These are phyloP conservation scores for Morone chrysops DNA, from an alignment of 2,113 vertebrate genomes.

Conservation along the genomic window DNA sequence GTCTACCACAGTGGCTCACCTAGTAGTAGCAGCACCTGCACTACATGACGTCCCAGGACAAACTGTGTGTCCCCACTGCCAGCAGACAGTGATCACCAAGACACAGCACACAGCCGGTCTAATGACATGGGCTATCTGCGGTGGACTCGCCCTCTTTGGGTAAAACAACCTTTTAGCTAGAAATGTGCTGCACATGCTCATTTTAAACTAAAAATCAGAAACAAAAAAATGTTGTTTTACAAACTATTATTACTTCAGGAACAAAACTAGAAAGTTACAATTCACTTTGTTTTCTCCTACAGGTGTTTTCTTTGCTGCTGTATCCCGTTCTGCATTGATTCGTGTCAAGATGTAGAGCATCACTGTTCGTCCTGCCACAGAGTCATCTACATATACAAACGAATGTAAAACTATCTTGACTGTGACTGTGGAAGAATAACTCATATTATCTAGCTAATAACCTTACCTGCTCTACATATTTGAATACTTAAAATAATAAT, in stretches of 20 bases:
- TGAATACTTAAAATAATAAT: not conserved
- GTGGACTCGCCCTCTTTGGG: conserved; percentile 67
- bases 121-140: conserved; percentile 76
- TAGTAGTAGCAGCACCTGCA: conserved; percentile 36
- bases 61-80: conserved; percentile 76
- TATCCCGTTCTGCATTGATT: conserved; percentile 91
- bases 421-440: not conserved
- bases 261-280: not conserved
- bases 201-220: not conserved
- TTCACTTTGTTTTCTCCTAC: not conserved
- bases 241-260: not conserved
- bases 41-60: conserved; percentile 70
- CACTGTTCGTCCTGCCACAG: conserved; percentile 86
- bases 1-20: conserved; percentile 69
- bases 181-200: not conserved
- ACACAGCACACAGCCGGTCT: conserved; percentile 49
- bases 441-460: not conserved
- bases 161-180: conserved; percentile 40
- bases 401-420: conserved; percentile 64
- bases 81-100: conserved; percentile 67
- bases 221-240: too few species aligned
- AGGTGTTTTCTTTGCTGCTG: conserved; percentile 90
- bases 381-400: conserved; percentile 86
- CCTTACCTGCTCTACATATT: not conserved
- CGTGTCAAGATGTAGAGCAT: conserved; percentile 91